Evolutionary conservation across 2,113 vertebrate genomes (phyloP).

Genomic region (Lepus timidus): DNA sequence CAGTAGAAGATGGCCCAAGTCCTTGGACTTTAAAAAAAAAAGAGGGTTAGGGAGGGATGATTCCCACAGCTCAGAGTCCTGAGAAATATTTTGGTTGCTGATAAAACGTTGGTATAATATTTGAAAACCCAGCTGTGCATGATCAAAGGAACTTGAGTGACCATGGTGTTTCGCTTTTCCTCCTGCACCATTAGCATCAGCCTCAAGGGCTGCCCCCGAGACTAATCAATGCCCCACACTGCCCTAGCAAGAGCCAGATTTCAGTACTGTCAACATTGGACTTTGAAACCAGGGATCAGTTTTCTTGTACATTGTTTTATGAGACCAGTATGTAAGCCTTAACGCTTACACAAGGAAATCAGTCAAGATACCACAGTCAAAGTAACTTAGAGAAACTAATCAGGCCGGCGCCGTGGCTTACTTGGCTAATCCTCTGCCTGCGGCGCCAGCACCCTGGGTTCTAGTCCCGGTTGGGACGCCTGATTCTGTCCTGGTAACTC

Average conservation of each 20-base stretch:
- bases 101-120: constrained; percentile 65
- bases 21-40: too few species aligned
- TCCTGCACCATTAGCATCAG: neutral
- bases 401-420: too few species aligned
- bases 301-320: neutral
- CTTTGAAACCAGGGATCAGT: constrained; percentile 46
- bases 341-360: neutral
- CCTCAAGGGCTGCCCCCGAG: constrained; percentile 35
- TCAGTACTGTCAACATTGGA: neutral
- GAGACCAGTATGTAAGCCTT: neutral
- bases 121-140: constrained; percentile 59
- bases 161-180: neutral
- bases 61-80: neutral
- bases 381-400: neutral
- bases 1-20: too few species aligned
- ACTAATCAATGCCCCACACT: constrained; percentile 51
- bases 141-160: constrained; percentile 62
- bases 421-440: too few species aligned
- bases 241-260: neutral
- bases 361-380: neutral
- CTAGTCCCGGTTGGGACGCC: too few species aligned
- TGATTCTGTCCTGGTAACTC: too few species aligned
- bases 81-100: constrained; percentile 60
- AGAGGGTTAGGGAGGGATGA: neutral
- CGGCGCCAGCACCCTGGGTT: too few species aligned